Conservation (phyloP, 2,888 invertebrate species). For the Pharmacophagus antenor region DNA sequence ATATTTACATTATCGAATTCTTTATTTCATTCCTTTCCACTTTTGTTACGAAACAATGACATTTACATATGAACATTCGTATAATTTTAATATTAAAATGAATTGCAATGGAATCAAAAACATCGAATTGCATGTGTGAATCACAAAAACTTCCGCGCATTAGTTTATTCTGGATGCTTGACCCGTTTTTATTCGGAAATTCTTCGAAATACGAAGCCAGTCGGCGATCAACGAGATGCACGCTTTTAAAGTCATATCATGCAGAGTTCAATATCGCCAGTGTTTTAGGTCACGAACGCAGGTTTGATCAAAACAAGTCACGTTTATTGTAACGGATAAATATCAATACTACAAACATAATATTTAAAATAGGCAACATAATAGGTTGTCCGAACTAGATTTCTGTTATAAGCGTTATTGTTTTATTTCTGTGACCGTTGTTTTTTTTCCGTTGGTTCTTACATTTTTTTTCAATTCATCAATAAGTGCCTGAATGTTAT, state of each 20-base stretch:
- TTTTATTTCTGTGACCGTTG: too few relatives aligned
- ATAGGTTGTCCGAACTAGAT: too few relatives aligned
- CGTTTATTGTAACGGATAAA: too few relatives aligned
- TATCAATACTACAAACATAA: too few relatives aligned
- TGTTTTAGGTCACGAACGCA: conserved; percentile 12
- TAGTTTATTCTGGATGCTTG: conserved; percentile 57
- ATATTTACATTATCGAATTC: background rate
- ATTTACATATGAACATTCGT: background rate
- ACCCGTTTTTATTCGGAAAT: conserved; percentile 47
- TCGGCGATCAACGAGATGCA: conserved; percentile 41
- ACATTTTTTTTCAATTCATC: too few relatives aligned
- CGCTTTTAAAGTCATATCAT: conserved; percentile 26
- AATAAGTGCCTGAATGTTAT: too few relatives aligned
- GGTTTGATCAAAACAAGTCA: background rate
- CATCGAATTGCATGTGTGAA: conserved; percentile 52
- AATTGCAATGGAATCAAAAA: conserved; percentile 35
- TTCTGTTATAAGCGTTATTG: too few relatives aligned
- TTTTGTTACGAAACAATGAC: background rate
- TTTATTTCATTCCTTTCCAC: background rate
- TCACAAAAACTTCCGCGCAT: conserved; percentile 57
- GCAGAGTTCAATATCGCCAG: conserved; percentile 11
- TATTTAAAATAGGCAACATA: too few relatives aligned
- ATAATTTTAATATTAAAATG: conserved; percentile 33
- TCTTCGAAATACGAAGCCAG: conserved; percentile 47
- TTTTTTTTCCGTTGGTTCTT: too few relatives aligned